phyloP scores from a whole-genome alignment of 2,888 invertebrate genomes.

The Zaprionus obscuricornis region DNA sequence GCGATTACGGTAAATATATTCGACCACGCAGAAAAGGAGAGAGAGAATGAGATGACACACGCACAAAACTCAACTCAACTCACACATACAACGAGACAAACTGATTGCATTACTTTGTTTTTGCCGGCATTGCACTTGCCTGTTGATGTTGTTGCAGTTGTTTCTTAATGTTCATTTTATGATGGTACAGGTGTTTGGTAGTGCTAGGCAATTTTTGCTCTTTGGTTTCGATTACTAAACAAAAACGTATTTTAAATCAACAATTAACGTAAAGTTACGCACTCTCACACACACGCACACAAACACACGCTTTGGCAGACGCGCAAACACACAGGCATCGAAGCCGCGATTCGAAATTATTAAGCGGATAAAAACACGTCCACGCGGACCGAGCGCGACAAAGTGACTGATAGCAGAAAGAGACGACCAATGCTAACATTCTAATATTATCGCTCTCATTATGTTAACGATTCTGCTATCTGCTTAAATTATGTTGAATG shows the following conservation, averaged over 20 bases:
- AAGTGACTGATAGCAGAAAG: conserved; percentile 25
- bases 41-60: conserved; percentile 22
- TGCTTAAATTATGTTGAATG: too few relatives aligned
- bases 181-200: conserved; percentile 34
- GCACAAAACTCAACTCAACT: conserved; percentile 32
- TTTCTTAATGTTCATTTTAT: conserved; percentile 55
- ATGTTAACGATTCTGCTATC: too few relatives aligned
- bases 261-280: conserved; percentile 42
- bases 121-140: conserved; percentile 57
- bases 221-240: conserved; percentile 50
- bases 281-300: conserved; percentile 16
- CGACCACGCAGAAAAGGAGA: conserved; percentile 17
- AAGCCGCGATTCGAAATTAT: conserved; percentile 39
- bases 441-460: not conserved
- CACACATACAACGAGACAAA: conserved; percentile 20
- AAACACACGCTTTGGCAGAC: conserved; percentile 25
- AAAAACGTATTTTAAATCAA: conserved; percentile 42
- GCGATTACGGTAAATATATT: conserved; percentile 48
- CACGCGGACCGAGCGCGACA: conserved; percentile 41
- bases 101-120: conserved; percentile 49
- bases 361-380: conserved; percentile 23
- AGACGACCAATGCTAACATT: conserved; percentile 5
- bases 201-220: conserved; percentile 35
- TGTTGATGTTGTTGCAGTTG: conserved; percentile 31
- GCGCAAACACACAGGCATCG: conserved; percentile 43